Evolutionary conservation across 2,888 invertebrate genomes (phyloP).

Genomic region (Calliopum simillimum): DNA sequence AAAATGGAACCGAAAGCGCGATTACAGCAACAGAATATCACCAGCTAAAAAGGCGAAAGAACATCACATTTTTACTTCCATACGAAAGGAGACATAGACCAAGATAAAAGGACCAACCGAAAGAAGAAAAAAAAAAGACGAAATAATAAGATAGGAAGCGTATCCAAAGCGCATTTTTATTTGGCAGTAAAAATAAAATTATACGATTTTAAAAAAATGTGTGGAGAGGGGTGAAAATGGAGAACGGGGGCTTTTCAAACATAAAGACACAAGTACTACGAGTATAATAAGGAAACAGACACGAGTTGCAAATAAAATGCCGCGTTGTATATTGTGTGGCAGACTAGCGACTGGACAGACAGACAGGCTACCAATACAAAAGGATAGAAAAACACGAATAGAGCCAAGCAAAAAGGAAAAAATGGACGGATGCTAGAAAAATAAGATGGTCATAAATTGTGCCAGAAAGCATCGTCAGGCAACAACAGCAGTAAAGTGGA

Average conservation of each 20-base stretch:
- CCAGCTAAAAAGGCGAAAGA: constrained; percentile 4
- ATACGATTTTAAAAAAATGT: neutral
- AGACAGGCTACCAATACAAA: no score
- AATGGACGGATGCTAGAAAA: neutral
- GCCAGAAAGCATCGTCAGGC: neutral
- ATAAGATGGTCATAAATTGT: constrained; percentile 22
- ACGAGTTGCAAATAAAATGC: constrained; percentile 11
- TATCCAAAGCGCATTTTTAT: constrained; percentile 6
- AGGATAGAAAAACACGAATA: neutral
- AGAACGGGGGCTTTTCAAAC: no score
- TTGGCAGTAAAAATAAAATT: constrained; percentile 11
- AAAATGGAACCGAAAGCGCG: neutral
- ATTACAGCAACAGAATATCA: neutral
- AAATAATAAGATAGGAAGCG: neutral
- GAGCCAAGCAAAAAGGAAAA: neutral
- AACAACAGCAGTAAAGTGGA: neutral
- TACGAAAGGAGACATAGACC: neutral
- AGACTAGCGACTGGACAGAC: no score
- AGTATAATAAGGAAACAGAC: constrained; percentile 20
- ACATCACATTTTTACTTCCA: neutral
- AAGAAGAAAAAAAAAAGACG: constrained; percentile 9
- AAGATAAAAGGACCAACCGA: constrained; percentile 20
- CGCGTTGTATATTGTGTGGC: no score
- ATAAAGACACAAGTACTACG: neutral
- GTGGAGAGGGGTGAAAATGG: no score